Conservation (phyloP, 92 coral and sea anemone genomes). For the Parazoanthus darwini region DNA sequence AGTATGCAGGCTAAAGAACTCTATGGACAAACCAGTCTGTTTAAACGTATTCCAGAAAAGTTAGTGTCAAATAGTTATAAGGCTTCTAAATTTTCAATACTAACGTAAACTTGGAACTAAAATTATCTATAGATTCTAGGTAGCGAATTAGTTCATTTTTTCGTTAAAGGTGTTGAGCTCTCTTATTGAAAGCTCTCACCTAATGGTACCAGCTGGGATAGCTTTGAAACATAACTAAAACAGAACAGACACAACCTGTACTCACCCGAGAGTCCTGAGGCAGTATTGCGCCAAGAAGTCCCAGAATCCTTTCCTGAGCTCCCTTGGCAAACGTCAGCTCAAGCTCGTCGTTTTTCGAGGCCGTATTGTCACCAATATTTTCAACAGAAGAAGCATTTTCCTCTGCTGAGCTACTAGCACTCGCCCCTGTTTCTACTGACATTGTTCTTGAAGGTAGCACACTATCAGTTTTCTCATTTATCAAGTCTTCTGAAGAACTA, state of each 20-base stretch:
- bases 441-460: neutral
- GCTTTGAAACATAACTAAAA: neutral
- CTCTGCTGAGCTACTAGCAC: neutral
- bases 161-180: too few species aligned
- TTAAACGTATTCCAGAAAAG: too few species aligned
- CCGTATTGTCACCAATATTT: neutral
- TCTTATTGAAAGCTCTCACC: neutral
- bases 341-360: constrained; percentile 58
- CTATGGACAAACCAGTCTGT: neutral
- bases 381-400: constrained; percentile 11
- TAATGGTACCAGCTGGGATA: neutral
- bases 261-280: constrained; percentile 93
- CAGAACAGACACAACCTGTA: neutral
- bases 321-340: constrained; percentile 74
- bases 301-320: constrained; percentile 82
- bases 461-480: constrained; percentile 8
- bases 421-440: constrained; percentile 11
- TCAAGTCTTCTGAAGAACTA: neutral
- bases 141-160: neutral
- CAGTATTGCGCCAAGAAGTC: constrained; percentile 91
- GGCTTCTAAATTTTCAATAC: too few species aligned
- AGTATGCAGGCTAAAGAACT: neutral
- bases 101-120: neutral
- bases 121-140: too few species aligned
- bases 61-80: neutral